Evolutionary conservation across 2,797 vertebrate species (phyloP).

Genomic region (Oceanodroma leucorhoa): DNA sequence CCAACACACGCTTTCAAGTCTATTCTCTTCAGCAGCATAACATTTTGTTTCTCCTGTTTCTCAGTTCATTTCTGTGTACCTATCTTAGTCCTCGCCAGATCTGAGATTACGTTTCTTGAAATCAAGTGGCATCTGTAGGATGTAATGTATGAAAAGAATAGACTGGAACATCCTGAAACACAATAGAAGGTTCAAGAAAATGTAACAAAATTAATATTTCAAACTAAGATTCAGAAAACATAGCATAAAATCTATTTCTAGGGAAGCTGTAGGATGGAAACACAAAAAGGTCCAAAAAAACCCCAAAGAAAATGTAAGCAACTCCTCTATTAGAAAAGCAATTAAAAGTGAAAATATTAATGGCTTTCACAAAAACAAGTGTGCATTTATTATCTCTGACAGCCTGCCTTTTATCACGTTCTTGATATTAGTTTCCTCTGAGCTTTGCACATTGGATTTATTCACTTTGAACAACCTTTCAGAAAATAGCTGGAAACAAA

Average conservation of each 20-base stretch:
- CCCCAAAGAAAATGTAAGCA: neutral
- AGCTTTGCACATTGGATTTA: neutral
- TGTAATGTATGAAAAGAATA: neutral
- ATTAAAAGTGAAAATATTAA: constrained; percentile 1
- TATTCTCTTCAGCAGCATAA: neutral
- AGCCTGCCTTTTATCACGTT: neutral
- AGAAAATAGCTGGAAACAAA: neutral
- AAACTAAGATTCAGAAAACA: neutral
- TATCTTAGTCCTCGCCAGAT: neutral
- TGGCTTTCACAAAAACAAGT: neutral
- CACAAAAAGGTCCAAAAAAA: neutral
- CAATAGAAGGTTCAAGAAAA: neutral
- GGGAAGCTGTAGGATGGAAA: neutral
- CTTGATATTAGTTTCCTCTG: neutral
- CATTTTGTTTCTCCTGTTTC: neutral
- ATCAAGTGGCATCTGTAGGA: neutral
- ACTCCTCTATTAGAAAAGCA: neutral
- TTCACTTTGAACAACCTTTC: neutral
- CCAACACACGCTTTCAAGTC: neutral
- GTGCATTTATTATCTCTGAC: neutral
- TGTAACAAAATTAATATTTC: neutral
- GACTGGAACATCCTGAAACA: neutral
- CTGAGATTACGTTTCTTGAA: neutral
- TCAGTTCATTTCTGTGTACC: neutral
- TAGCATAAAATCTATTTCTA: neutral